Evolutionary conservation across 1,140 invertebrate species (phyloP), one percentile per base, ranked within the genome.

Genomic region (Ceratosolen fusciceps): DNA sequence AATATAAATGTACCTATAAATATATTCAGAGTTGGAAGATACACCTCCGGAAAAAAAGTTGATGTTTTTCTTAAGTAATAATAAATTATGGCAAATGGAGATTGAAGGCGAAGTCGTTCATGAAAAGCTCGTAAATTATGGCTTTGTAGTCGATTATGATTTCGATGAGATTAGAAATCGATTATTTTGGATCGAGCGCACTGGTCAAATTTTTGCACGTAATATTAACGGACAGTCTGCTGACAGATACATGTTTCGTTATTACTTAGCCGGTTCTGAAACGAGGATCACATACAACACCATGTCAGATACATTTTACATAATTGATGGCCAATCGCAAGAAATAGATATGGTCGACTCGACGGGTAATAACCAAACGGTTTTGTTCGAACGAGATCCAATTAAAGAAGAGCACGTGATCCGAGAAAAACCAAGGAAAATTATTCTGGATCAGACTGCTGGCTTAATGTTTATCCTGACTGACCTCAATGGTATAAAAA

Each of bases 351-450:
- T 72, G 47, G 9, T 72, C 24, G 68, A 71, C 5, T 34, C 24
- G 16, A n/a, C 12, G 26, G 52, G 52, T 47, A 49, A 54, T 10
- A 34, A 72, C 7, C 47, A 37, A 56, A 54, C 29, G 26, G 52
- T 72, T 16, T 19, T 72, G 49, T 72, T 72, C 29, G 49, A 72
- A 49, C 4, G 70, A 43, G 8, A 34, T n/a, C 70, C 70, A 2
- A 72, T 72, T n/a, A 72, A 54, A 47, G 70, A 72, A 29, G 70
- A 72, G 19, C 29, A 72, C 21, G 70, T 72, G 19, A 56, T 72
- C 21, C 24, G 70, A 16, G 70, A 72, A 29, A 72, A 72, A 14
- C 70, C 70, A 7, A 72, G 14, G 29, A 52, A 34, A 49, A 52
- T 72, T 16, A 31, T 54, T 29, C 14, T 72, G 16, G 70, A 72